Percentiles rank a stretch among this genome's conserved stretches.
phyloP scores from a whole-genome alignment of 2,113 vertebrate genomes.

The Cariama cristata region DNA sequence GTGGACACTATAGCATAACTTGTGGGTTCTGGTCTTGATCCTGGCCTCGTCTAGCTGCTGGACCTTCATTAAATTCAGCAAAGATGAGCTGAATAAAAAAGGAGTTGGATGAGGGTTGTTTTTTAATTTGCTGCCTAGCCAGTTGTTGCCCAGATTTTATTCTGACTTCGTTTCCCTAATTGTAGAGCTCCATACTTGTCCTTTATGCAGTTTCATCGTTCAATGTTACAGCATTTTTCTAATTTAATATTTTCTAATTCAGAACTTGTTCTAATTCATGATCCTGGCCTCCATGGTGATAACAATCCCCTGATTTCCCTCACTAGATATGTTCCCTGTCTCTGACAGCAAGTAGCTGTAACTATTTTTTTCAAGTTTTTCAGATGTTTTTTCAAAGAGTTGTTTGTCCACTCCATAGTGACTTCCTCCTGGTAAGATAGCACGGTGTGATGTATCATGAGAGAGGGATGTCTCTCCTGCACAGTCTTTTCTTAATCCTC shows the following conservation, averaged over 20 bases:
- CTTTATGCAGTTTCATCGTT: background rate
- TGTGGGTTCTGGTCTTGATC: background rate
- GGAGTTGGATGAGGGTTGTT: background rate
- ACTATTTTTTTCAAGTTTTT: background rate
- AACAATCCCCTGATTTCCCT: background rate
- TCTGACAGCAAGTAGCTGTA: background rate
- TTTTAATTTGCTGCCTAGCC: background rate
- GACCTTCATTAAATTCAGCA: background rate
- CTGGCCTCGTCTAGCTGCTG: background rate
- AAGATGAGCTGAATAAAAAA: background rate
- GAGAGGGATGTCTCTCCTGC: background rate
- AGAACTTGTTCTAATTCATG: background rate
- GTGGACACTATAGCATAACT: background rate
- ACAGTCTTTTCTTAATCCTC: background rate
- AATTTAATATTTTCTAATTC: background rate
- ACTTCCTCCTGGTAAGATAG: background rate
- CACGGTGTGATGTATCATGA: accelerated
- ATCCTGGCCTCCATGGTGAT: background rate
- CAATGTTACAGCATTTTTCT: background rate
- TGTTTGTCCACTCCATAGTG: background rate
- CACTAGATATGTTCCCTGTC: background rate
- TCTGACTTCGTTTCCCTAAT: background rate
- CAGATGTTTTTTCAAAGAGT: background rate
- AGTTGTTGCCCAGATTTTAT: background rate
- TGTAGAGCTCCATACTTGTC: background rate